Evolutionary conservation across 2,113 vertebrate genomes (phyloP), one percentile per base, ranked within the genome.

Genomic region (Blennius ocellaris): DNA sequence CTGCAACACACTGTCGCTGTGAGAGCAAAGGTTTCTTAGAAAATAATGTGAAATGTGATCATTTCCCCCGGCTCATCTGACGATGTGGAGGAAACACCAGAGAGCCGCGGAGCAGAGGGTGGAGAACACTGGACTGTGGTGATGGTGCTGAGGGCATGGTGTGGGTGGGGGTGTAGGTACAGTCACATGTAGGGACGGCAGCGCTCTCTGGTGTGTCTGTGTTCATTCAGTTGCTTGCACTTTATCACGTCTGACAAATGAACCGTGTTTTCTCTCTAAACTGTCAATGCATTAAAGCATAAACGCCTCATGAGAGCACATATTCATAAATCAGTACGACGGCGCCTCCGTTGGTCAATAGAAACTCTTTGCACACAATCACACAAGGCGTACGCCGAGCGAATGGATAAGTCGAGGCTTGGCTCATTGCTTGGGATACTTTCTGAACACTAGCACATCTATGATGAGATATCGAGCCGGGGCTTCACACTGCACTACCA

Each of bases 381-480:
- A 16, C 69, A 78, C 74, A 78, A 78, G 79, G 74, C 30, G 44
- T 62, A 73, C 75, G 52, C 50, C 79, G 59, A 56, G 43, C 57
- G 5, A 71, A 83, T 61, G 82, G 59, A 90, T 74, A 84, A 30
- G 83, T 71, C 60, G 60, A 82, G 77, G 69, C 75, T 65, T 69
- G 81, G 67, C 77, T 85, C 85, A 86, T 81, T 74, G 82, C 71
- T 86, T 68, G 48, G 82, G 70, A 78, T 85, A 81, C 82, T 82
- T 83, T 84, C 75, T 70, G 54, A 89, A 89, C 85, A 87, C 80
- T 51, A 66, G 59, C 63, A 73, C 58, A 50, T 80, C 87, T 81
- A 66, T 89, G 91, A 90, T 92, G 91, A 90, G 84, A 92, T 92
- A 87, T 90, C 83, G 90, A 91, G 84, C 88, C 40, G 73, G 54